Percentiles rank a stretch among this genome's conserved stretches.
Evolutionary conservation across 2,888 invertebrate genomes (phyloP).

Genomic region (Eumerus sabulonum): DNA sequence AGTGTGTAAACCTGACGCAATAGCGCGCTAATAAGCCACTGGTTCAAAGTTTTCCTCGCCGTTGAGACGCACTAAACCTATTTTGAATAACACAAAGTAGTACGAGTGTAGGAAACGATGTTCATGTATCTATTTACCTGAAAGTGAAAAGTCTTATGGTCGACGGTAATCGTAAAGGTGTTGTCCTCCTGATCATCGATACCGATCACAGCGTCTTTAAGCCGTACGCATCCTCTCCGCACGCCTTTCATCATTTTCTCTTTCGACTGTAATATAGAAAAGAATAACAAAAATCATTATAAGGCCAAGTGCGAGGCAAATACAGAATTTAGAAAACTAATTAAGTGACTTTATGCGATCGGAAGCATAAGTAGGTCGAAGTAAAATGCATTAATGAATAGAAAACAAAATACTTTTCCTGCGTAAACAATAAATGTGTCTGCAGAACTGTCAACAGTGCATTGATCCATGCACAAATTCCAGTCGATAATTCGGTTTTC

Average conservation of each 20-base stretch:
- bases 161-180: constrained; percentile 99
- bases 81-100: no score
- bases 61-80: no score
- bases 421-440: no score
- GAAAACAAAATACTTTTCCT: no score
- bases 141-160: constrained; percentile 99
- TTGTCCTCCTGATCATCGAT: constrained; percentile 99
- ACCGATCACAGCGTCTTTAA: constrained; percentile 98
- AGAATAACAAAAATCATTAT: constrained; percentile 24
- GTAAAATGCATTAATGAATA: no score
- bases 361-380: neutral
- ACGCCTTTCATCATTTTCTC: constrained; percentile 99
- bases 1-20: no score
- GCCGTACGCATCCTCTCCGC: constrained; percentile 96
- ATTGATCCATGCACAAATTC: no score
- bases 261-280: constrained; percentile 87
- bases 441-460: no score
- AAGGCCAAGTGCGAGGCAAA: neutral
- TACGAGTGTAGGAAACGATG: no score
- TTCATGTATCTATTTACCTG: no score
- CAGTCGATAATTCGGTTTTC: constrained; percentile 12
- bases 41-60: no score
- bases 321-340: neutral
- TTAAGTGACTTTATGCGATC: neutral
- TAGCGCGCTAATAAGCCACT: no score